phyloP scores from a whole-genome alignment of 2,888 invertebrate genomes.

The Uropetala carovei region DNA sequence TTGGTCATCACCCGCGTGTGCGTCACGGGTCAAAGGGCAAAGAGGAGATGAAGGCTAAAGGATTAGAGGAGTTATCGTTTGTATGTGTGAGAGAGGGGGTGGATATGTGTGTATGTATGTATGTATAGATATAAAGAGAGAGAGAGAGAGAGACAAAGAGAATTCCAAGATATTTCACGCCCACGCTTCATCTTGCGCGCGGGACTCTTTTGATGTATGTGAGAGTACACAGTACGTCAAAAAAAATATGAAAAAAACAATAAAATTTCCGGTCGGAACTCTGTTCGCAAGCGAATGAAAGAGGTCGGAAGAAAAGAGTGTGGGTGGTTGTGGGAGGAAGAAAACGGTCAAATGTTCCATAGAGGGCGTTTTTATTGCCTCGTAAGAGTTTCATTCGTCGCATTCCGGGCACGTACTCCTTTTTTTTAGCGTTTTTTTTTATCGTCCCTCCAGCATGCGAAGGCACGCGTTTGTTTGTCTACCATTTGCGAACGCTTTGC shows the following conservation, averaged over 20 bases:
- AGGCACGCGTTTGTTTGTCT: background rate
- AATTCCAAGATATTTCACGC: no score
- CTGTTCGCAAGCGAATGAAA: background rate
- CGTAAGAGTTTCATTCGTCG: background rate
- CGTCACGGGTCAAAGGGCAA: slow-evolving; percentile 43
- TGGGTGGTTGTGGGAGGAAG: background rate
- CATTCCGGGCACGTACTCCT: background rate
- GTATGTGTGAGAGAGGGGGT: no score
- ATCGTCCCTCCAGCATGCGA: background rate
- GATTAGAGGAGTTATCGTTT: no score
- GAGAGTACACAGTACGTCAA: no score
- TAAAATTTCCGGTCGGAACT: no score
- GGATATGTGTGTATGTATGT: no score
- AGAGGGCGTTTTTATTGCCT: background rate
- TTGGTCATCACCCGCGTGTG: background rate
- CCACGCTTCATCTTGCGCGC: no score
- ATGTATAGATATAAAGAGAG: no score
- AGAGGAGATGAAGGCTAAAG: no score
- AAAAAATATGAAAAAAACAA: no score
- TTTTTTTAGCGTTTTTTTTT: background rate
- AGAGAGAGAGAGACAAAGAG: no score
- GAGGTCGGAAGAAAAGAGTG: background rate
- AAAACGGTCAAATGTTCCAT: background rate
- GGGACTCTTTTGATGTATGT: no score
- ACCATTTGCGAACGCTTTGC: background rate